A percentile compares a stretch with the other conserved stretches of the same genome.
phyloP scores from a whole-genome alignment of 2,797 vertebrate species.

The Sebastes vulpes region DNA sequence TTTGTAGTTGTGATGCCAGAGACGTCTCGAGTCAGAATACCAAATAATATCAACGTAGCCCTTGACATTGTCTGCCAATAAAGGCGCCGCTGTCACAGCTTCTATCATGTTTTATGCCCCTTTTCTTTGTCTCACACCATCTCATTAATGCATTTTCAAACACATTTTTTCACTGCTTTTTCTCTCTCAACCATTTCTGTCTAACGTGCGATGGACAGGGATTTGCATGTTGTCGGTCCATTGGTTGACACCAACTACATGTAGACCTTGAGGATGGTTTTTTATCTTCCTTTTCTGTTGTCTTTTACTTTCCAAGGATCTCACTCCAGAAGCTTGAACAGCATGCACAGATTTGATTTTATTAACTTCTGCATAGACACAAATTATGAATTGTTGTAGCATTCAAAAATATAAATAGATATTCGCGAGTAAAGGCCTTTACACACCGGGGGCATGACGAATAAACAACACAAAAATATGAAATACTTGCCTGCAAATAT shows the following conservation, averaged over 20 bases:
- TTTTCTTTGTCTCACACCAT: background rate
- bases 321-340: background rate
- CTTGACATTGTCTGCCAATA: constrained; percentile 33
- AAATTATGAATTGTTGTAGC: no score
- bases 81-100: constrained; percentile 26
- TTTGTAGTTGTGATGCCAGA: constrained; percentile 42
- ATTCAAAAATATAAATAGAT: background rate
- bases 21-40: constrained; percentile 32
- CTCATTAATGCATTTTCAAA: constrained; percentile 23
- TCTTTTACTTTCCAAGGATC: background rate
- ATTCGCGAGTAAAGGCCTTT: background rate
- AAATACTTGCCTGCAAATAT: no score
- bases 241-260: background rate
- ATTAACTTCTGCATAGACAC: background rate
- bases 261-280: background rate
- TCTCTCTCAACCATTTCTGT: background rate
- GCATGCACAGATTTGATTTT: background rate
- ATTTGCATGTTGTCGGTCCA: background rate
- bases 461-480: no score
- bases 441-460: background rate
- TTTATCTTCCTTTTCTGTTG: background rate
- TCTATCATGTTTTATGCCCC: background rate
- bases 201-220: background rate
- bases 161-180: background rate
- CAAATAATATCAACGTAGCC: constrained; percentile 38